Evolutionary conservation across 64 coral and sea anemone species (phyloP).

Genomic region (Porites lutea): DNA sequence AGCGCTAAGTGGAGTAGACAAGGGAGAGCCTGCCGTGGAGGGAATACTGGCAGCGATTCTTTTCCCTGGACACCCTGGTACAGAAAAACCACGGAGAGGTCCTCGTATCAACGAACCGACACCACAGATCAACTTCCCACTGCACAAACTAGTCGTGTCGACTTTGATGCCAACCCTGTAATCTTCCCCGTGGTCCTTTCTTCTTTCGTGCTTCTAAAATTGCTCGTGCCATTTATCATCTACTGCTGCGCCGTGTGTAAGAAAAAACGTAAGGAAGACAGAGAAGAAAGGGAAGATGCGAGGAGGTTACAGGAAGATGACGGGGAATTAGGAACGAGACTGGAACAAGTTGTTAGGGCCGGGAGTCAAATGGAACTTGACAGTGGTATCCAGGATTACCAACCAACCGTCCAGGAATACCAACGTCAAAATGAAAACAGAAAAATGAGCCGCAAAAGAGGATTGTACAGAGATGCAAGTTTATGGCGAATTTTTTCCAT

Average conservation of each 20-base stretch:
- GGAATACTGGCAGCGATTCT: neutral
- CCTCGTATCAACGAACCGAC: neutral
- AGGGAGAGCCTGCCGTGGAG: neutral
- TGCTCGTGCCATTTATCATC: slow-evolving; percentile 63
- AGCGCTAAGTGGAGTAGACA: slow-evolving; percentile 35
- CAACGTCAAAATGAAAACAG: slow-evolving; percentile 54
- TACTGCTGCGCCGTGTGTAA: slow-evolving; percentile 57
- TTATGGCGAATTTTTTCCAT: slow-evolving; percentile 63
- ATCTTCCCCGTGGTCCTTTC: slow-evolving; percentile 54
- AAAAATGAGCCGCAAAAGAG: slow-evolving; percentile 66
- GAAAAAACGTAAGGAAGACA: slow-evolving; percentile 31
- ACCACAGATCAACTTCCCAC: neutral
- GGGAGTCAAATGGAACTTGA: slow-evolving; percentile 58
- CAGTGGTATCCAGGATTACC: slow-evolving; percentile 62
- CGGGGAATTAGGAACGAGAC: slow-evolving; percentile 22
- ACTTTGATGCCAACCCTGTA: slow-evolving; percentile 73
- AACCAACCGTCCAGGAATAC: slow-evolving; percentile 44
- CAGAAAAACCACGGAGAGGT: too few relatives aligned
- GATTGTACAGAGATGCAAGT: slow-evolving; percentile 63
- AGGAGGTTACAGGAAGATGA: slow-evolving; percentile 35
- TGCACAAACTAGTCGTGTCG: neutral
- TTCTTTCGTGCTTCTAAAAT: slow-evolving; percentile 46
- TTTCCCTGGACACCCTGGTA: neutral
- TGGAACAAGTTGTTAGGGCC: slow-evolving; percentile 65
- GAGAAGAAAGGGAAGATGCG: slow-evolving; percentile 48